These are phyloP conservation scores for Prionace glauca DNA, from an alignment of 2,797 vertebrate species.

Conservation along the genomic window DNA sequence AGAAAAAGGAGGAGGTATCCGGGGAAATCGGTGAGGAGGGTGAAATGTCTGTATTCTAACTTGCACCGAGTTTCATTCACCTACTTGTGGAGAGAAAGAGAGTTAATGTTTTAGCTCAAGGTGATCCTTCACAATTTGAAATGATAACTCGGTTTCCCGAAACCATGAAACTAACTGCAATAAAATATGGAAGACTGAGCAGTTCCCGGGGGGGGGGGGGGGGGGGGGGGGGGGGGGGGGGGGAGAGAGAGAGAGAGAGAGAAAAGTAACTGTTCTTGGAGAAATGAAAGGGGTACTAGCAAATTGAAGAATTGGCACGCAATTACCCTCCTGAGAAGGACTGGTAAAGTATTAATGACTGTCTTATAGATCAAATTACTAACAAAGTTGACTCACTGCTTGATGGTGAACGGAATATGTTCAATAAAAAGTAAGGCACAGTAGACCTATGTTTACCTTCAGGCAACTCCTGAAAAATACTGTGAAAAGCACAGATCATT, in stretches of 20 bases:
- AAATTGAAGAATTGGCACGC: background rate
- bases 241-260: too few relatives aligned
- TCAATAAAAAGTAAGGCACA: background rate
- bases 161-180: background rate
- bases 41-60: too few relatives aligned
- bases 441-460: slow-evolving; percentile 11
- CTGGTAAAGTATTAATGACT: background rate
- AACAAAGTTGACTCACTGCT: background rate
- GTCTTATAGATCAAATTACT: background rate
- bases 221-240: too few relatives aligned
- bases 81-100: too few relatives aligned
- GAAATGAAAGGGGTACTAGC: background rate
- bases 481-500: background rate
- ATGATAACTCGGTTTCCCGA: too few relatives aligned
- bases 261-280: background rate
- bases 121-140: too few relatives aligned
- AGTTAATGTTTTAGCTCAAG: too few relatives aligned
- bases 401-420: background rate
- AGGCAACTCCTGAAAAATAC: slow-evolving; percentile 4
- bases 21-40: background rate
- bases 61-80: too few relatives aligned
- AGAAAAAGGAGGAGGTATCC: background rate
- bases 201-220: too few relatives aligned
- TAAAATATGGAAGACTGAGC: background rate
- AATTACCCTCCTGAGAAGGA: background rate